These are phyloP conservation scores for Escarpia spicata DNA, from an alignment of 2,888 invertebrate genomes.

Conservation along the genomic window DNA sequence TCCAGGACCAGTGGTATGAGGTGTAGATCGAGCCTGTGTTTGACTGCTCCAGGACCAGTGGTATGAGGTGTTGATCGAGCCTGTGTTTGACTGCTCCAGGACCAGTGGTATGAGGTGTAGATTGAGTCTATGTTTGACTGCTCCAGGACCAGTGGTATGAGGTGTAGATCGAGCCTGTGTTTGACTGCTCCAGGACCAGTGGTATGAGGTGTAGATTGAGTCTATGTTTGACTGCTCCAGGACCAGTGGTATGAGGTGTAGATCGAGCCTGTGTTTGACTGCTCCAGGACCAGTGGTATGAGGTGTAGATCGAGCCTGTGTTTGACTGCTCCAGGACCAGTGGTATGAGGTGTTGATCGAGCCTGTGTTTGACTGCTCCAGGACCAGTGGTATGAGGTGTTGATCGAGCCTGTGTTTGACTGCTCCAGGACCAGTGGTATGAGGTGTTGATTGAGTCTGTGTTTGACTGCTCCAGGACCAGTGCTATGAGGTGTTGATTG, in stretches of 20 bases:
- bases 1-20: too few species aligned
- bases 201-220: not conserved
- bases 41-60: too few species aligned
- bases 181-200: not conserved
- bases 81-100: too few species aligned
- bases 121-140: too few species aligned
- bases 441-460: conserved; percentile 22
- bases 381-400: conserved; percentile 45
- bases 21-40: too few species aligned
- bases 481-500: conserved; percentile 38
- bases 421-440: conserved; percentile 47
- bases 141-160: too few species aligned
- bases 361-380: conserved; percentile 34
- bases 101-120: too few species aligned
- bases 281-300: not conserved
- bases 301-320: too few species aligned
- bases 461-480: conserved; percentile 43
- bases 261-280: not conserved
- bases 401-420: not conserved
- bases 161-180: too few species aligned
- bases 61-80: too few species aligned
- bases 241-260: not conserved
- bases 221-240: not conserved
- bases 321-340: not conserved
- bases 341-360: not conserved